Evolutionary conservation across 1,140 invertebrate species (phyloP), one percentile per base, ranked within the genome.

Genomic region (Vanessa atalanta): DNA sequence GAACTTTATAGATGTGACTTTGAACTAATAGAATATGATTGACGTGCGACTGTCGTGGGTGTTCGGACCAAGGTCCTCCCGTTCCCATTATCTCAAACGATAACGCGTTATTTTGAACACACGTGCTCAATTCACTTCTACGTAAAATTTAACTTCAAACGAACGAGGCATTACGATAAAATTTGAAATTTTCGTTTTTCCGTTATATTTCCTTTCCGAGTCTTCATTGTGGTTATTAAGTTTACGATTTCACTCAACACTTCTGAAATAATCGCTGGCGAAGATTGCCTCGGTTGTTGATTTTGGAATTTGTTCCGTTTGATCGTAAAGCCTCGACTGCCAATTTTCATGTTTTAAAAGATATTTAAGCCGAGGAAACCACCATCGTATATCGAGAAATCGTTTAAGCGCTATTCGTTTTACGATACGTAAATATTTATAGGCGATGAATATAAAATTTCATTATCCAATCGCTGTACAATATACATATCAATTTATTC

Each of bases 11-110:
- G 79, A 89, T 85, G 82, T 86, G 85, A 82, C 85, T 89, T 90
- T 88, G 88, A 86, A 86, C 83, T 83, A 88, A 88, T 91, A 87
- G 83, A 88, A 80, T 78, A 76, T 85, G 85, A 88, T 88, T 87
- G 88, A 87, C 86, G 85, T 87, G 85, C 76, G 84, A 87, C 80
- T 77, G 82, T 83, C 73, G 77, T 68, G 77, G 80, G 65, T 80
- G 79, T 75, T 75, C 69, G 72, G 43, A 70, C 65, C 86, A 88
- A 90, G 87, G 88, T 83, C 80, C 75, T 48, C 60, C 61, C 79
- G 75, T 81, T 84, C 82, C 78, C 81, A 81, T 78, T 79, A 61
- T 57, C 68, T 13, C 43, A 47, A 16, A 48, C 57, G 63, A 51
- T 73, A 75, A 7, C 57, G 68, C 50, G 72, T 66, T 75, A 67